phyloP scores from a whole-genome alignment of 1,140 invertebrate species.

The Eupeodes corollae region DNA sequence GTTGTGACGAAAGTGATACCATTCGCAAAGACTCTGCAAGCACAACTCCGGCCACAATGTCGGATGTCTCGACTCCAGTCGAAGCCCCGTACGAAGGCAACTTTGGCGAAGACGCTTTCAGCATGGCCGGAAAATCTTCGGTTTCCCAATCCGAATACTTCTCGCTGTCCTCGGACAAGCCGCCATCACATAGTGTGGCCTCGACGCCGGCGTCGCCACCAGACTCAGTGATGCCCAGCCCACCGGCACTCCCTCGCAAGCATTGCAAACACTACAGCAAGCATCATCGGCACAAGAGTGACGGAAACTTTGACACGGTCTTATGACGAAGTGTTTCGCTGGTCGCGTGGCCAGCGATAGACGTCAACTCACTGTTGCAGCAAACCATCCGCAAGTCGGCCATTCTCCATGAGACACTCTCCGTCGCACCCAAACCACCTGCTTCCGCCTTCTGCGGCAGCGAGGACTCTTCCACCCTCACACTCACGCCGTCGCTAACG shows the following conservation, averaged over 20 bases:
- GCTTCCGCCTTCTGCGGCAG: conserved; percentile 8
- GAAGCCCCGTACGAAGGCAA: neutral
- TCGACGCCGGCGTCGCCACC: neutral
- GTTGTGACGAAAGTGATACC: conserved; percentile 8
- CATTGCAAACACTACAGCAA: conserved; percentile 20
- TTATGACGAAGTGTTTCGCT: conserved; percentile 39
- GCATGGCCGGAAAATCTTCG: too few species aligned
- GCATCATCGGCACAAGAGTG: conserved; percentile 23
- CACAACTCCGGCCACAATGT: too few species aligned
- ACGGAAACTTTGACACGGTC: conserved; percentile 17
- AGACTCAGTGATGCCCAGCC: neutral
- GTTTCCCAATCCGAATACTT: conserved; percentile 27
- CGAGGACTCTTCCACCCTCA: conserved; percentile 31
- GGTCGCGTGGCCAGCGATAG: conserved; percentile 37
- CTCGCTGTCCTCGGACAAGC: conserved; percentile 19
- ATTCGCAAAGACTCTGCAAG: too few species aligned
- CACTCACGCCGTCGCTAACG: conserved; percentile 23
- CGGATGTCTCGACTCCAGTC: conserved; percentile 5
- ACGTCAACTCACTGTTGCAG: conserved; percentile 33
- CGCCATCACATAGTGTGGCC: neutral
- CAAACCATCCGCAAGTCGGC: conserved; percentile 33
- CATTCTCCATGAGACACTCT: conserved; percentile 19
- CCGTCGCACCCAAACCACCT: neutral
- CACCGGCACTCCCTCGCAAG: conserved; percentile 1
- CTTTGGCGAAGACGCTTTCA: too few species aligned